Evolutionary conservation across 2,113 vertebrate species (phyloP), one percentile per base, ranked within the genome.

Genomic region (Embiotoca jacksoni): DNA sequence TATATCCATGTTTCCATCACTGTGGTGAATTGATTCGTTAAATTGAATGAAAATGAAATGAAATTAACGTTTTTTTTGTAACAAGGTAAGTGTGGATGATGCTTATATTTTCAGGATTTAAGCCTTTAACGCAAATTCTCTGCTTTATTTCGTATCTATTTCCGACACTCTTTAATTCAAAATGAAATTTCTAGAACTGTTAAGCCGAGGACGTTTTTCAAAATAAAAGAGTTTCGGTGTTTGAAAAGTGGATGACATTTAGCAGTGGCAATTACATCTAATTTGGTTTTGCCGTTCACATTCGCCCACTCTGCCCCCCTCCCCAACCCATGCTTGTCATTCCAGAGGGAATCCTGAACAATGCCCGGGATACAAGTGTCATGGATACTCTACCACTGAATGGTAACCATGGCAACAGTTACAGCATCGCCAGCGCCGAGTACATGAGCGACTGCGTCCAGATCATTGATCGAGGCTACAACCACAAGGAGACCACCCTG

Each of bases 301-400:
- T 65, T 75, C 54, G 35, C 47, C 76, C 50, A 31, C 71, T 83
- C 74, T 80, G 11, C 53, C 66, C 88, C 72, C 73, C 63, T 16
- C 70, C 71, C 80, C 80, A 36, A 69, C 55, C 78, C 80, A 13
- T 86, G 52, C 89, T 57, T 92, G 30, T 92, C 82, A 56, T 91
- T 92, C 73, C 97, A 99, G 98, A 99, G 97, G 98, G 97, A 96
- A 96, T 99, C 95, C 97, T 99, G 97, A 99, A 99, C 97, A 99
- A 99, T 99, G 97, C 98, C 97, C 97, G 98, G 97, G 98, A 99
- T 98, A 97, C 98, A 98, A 99, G 97, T 99, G 97, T 98, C 96
- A 99, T 98, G 98, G 98, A 99, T 99, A 99, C 98, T 99, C 98
- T 99, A 99, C 98, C 97, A 98, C 98, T 99, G 97, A 99, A 99